Percentiles rank a stretch among this genome's conserved stretches.
These are phyloP conservation scores for Nycticryphes semicollaris DNA, from an alignment of 2,113 vertebrate genomes.

Conservation along the genomic window DNA sequence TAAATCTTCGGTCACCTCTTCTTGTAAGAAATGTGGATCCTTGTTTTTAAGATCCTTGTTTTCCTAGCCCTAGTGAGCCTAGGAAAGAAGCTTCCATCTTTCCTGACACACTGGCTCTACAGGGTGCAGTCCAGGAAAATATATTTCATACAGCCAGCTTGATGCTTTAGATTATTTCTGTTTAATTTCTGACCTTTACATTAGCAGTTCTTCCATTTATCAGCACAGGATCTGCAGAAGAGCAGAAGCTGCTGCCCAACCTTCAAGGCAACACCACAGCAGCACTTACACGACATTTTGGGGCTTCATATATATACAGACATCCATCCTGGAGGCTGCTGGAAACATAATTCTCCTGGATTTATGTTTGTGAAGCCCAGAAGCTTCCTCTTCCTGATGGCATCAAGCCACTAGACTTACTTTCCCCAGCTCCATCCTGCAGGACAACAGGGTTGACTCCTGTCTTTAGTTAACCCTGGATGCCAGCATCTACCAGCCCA, in stretches of 20 bases:
- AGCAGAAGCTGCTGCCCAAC: not conserved
- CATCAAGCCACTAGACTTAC: not conserved
- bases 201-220: not conserved
- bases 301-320: not conserved
- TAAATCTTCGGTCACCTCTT: not conserved
- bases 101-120: not conserved
- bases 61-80: not conserved
- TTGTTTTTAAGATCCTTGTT: not conserved
- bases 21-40: not conserved
- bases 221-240: not conserved
- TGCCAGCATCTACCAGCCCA: not conserved
- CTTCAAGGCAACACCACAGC: not conserved
- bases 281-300: not conserved
- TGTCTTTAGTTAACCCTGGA: not conserved
- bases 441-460: not conserved
- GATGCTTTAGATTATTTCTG: not conserved
- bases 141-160: not conserved
- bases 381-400: not conserved
- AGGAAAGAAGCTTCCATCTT: not conserved
- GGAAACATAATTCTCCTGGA: not conserved
- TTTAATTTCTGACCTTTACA: constrained; percentile 35
- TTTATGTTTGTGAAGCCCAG: not conserved
- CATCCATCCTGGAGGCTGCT: not conserved
- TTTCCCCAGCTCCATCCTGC: not conserved
- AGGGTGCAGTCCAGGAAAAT: not conserved